Percentiles rank a stretch among this genome's conserved stretches.
Evolutionary conservation across 2,888 invertebrate species (phyloP).

Genomic region (Drosophila mayaguana): DNA sequence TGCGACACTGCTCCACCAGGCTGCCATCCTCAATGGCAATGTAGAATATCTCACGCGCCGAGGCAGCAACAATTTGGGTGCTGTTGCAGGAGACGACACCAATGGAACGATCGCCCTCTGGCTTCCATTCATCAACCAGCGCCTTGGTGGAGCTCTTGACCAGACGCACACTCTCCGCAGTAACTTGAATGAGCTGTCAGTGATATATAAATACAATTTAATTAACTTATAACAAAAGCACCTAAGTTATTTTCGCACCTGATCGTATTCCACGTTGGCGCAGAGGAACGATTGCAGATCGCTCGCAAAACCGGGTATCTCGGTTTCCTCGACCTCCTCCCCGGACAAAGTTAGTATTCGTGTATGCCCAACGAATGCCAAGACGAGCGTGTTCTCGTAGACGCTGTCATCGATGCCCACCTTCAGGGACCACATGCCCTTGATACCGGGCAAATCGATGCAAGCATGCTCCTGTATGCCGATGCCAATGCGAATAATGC

Average conservation of each 20-base stretch:
- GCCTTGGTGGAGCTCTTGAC: conserved; percentile 89
- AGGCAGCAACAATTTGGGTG: conserved; percentile 92
- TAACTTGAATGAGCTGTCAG: conserved; percentile 88
- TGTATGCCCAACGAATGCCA: conserved; percentile 99
- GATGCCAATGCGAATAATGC: conserved; percentile 98
- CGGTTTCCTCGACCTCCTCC: conserved; percentile 99
- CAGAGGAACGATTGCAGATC: conserved; percentile 98
- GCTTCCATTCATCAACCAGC: conserved; percentile 90
- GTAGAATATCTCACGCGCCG: conserved; percentile 94
- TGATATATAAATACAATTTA: not conserved
- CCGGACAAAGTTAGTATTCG: conserved; percentile 95
- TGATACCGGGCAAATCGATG: conserved; percentile 98
- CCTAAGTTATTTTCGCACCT: conserved; percentile 86
- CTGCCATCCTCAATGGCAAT: conserved; percentile 89
- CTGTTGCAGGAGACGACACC: conserved; percentile 95
- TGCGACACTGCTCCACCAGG: conserved; percentile 88
- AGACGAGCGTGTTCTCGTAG: conserved; percentile 94
- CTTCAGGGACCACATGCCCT: conserved; percentile 98
- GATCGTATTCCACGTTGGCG: conserved; percentile 94
- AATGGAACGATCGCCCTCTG: conserved; percentile 90
- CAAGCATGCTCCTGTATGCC: conserved; percentile 99
- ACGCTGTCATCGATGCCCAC: conserved; percentile 87
- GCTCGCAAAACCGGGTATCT: conserved; percentile 95
- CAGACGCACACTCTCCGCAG: conserved; percentile 90
- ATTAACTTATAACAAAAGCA: not conserved